phyloP scores from a whole-genome alignment of 2,797 vertebrate species.

The Pelobates cultripes region DNA sequence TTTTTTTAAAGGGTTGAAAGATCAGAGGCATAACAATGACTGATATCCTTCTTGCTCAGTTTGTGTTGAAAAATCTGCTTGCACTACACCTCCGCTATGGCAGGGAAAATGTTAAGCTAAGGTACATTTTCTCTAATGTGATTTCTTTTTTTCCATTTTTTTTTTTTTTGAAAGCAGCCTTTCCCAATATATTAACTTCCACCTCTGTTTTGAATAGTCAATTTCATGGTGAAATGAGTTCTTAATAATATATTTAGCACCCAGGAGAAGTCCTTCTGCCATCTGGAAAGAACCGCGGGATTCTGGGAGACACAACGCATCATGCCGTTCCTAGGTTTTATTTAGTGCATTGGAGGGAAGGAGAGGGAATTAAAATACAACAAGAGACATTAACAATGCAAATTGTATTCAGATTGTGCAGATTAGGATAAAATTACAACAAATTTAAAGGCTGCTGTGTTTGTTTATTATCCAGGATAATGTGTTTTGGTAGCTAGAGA shows the following conservation, averaged over 20 bases:
- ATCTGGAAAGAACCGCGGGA: constrained; percentile 78
- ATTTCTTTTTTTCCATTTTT: constrained; percentile 60
- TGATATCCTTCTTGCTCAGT: too few relatives aligned
- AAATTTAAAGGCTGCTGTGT: background rate
- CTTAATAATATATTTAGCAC: constrained; percentile 86
- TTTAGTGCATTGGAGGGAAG: constrained; percentile 21
- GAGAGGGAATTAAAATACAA: background rate
- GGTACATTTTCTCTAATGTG: constrained; percentile 74
- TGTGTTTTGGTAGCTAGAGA: too few relatives aligned
- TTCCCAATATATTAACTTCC: constrained; percentile 84
- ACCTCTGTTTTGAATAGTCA: constrained; percentile 83
- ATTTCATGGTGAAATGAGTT: constrained; percentile 85
- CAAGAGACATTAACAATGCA: background rate
- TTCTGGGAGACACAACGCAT: constrained; percentile 26
- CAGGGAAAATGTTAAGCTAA: constrained; percentile 71
- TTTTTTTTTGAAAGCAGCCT: constrained; percentile 73
- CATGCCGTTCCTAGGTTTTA: constrained; percentile 9
- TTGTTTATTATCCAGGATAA: too few relatives aligned
- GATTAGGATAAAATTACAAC: background rate
- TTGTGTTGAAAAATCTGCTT: too few relatives aligned
- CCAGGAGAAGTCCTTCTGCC: constrained; percentile 81
- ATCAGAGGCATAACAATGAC: too few relatives aligned
- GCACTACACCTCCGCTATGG: too few relatives aligned
- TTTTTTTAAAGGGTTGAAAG: too few relatives aligned
- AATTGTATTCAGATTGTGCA: constrained; percentile 30